phyloP scores from a whole-genome alignment of 1,140 invertebrate species.

The Capitella teleta region DNA sequence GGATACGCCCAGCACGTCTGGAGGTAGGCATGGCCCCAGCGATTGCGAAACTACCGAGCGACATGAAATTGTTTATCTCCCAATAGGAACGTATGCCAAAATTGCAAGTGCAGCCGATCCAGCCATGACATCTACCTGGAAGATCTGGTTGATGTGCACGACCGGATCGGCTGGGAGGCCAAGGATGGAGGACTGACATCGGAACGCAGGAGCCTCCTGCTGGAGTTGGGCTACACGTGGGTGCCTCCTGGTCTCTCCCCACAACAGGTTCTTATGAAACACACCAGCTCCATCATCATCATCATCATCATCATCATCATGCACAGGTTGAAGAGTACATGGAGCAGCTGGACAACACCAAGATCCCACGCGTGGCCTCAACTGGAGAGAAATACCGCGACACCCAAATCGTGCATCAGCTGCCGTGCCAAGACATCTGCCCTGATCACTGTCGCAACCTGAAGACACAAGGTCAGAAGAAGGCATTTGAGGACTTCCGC shows the following conservation, averaged over 20 bases:
- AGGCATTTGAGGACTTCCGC: slow-evolving; percentile 81
- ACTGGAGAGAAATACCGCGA: slow-evolving; percentile 87
- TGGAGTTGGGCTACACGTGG: slow-evolving; percentile 89
- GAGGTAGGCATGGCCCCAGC: slow-evolving; percentile 56
- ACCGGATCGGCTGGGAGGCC: slow-evolving; percentile 62
- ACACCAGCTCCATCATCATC: not conserved
- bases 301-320: not conserved
- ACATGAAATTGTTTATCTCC: slow-evolving; percentile 18
- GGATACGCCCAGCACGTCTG: slow-evolving; percentile 70
- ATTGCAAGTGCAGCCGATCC: slow-evolving; percentile 77
- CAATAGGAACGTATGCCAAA: slow-evolving; percentile 68
- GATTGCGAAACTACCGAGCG: not conserved
- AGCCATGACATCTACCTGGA: slow-evolving; percentile 69
- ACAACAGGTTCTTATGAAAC: slow-evolving; percentile 45
- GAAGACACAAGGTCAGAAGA: slow-evolving; percentile 70
- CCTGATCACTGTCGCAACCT: slow-evolving; percentile 77
- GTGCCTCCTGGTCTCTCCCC: slow-evolving; percentile 83
- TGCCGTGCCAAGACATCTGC: slow-evolving; percentile 90
- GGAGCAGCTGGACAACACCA: slow-evolving; percentile 87
- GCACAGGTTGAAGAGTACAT: slow-evolving; percentile 93
- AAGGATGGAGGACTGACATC: slow-evolving; percentile 38
- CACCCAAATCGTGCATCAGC: slow-evolving; percentile 71
- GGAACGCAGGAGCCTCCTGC: slow-evolving; percentile 25
- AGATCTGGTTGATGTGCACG: slow-evolving; percentile 67
- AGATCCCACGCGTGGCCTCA: slow-evolving; percentile 90